A percentile compares a stretch with the other conserved stretches of the same genome.
Conservation (phyloP, 2,888 invertebrate genomes). For the Chalcosyrphus nemorum region DNA sequence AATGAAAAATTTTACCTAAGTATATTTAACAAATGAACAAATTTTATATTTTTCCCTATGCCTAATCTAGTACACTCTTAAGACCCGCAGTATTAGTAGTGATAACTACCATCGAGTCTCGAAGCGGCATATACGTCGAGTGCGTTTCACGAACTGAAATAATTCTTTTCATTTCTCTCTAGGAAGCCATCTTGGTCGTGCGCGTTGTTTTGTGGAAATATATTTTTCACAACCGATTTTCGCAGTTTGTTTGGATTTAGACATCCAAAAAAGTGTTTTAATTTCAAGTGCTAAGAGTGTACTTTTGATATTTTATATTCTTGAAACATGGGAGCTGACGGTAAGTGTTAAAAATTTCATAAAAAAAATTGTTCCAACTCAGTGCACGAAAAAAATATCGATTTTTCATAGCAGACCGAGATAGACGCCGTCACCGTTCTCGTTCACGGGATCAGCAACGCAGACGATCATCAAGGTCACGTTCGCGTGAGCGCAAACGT, state of each 20-base stretch:
- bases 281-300: background rate
- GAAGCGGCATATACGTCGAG: background rate
- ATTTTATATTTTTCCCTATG: no score
- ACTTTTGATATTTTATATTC: background rate
- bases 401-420: slow-evolving; percentile 72
- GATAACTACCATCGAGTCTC: slow-evolving; percentile 27
- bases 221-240: background rate
- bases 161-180: slow-evolving; percentile 11
- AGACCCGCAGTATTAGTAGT: background rate
- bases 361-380: background rate
- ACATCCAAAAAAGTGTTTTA: background rate
- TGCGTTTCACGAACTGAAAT: slow-evolving; percentile 10
- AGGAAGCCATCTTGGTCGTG: slow-evolving; percentile 34
- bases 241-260: background rate
- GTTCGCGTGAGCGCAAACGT: slow-evolving; percentile 83
- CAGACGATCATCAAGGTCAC: slow-evolving; percentile 84
- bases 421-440: slow-evolving; percentile 75
- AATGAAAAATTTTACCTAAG: no score
- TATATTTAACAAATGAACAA: no score
- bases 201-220: slow-evolving; percentile 7
- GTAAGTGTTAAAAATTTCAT: slow-evolving; percentile 17
- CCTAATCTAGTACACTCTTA: background rate
- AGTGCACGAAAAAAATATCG: background rate
- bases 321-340: slow-evolving; percentile 63
- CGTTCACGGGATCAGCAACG: slow-evolving; percentile 73